Conservation (phyloP, 2,888 invertebrate species). For the Pachymerium ferrugineum region DNA sequence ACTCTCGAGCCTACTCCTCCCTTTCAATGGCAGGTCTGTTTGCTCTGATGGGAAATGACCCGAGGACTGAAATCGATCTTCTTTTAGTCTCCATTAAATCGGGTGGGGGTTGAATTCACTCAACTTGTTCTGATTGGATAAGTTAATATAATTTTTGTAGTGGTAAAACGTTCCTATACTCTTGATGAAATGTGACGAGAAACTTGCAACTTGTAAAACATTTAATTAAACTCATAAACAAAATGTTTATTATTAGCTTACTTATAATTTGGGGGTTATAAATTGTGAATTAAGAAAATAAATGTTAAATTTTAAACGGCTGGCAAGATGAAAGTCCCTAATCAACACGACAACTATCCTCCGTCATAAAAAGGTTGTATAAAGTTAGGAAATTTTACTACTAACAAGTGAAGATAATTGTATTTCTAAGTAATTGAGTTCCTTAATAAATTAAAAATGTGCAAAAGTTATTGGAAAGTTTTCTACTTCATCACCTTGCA, state of each 20-base stretch:
- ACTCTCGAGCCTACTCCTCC: neutral
- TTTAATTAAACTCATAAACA: neutral
- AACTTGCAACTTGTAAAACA: too few species aligned
- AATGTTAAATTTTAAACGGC: neutral
- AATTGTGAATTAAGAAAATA: neutral
- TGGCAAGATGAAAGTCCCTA: neutral
- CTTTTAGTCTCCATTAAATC: conserved; percentile 2
- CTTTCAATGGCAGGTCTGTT: neutral
- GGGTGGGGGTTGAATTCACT: neutral
- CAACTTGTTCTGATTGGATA: conserved; percentile 2
- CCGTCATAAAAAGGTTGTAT: neutral
- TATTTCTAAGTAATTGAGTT: too few species aligned
- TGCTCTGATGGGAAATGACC: neutral
- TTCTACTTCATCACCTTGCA: neutral
- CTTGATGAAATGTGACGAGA: neutral
- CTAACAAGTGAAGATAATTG: too few species aligned
- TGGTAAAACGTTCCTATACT: neutral
- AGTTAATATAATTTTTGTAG: neutral
- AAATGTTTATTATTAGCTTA: neutral
- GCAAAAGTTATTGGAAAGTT: too few species aligned
- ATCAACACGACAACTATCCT: too few species aligned
- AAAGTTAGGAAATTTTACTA: too few species aligned
- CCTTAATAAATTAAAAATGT: too few species aligned
- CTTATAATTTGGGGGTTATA: neutral
- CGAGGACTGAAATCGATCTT: neutral